Conservation (phyloP, 2,113 vertebrate species). For the Monarcha castaneiventris region DNA sequence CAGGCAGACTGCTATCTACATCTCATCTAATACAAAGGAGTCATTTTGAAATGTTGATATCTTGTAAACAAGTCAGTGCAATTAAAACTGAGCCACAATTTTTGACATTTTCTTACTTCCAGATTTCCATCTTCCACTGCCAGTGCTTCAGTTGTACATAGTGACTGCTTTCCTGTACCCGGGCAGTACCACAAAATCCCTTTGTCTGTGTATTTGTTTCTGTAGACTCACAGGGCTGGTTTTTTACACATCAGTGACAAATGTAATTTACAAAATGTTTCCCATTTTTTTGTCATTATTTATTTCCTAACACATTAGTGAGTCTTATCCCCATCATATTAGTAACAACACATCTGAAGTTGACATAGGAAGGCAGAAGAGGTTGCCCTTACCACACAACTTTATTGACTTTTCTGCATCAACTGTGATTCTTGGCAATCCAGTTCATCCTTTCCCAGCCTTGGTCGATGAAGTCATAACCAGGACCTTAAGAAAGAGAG, state of each 20-base stretch:
- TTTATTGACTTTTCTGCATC: conserved; percentile 9
- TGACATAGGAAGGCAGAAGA: not conserved
- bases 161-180: not conserved
- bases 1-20: not conserved
- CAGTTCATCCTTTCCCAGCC: not conserved
- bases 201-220: not conserved
- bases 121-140: not conserved
- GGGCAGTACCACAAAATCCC: not conserved
- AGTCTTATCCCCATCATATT: not conserved
- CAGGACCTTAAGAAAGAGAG: not conserved
- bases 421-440: conserved; percentile 44
- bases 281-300: not conserved
- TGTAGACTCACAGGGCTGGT: not conserved
- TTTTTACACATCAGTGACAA: not conserved
- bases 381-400: not conserved
- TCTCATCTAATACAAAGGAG: not conserved
- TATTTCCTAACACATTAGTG: not conserved
- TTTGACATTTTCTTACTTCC: not conserved
- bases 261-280: not conserved
- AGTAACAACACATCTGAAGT: not conserved
- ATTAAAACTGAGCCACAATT: not conserved
- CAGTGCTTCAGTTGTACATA: not conserved
- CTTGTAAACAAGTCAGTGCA: not conserved
- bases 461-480: not conserved
- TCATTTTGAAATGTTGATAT: not conserved